Evolutionary conservation across 2,113 vertebrate species (phyloP).

Genomic region (Mus musculus): GRCm39 chr11:9026501-9027000

Average conservation of each 20-base stretch:
- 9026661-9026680: background rate
- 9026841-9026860: background rate
- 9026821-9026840: background rate
- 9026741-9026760: background rate
- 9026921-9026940: background rate
- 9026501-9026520: background rate
- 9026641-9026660: background rate
- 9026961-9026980: background rate
- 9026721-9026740: background rate
- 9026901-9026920: background rate
- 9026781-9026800: background rate
- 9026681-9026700: background rate
- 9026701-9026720: background rate
- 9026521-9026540: background rate
- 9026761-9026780: background rate
- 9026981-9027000: background rate
- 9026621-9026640: background rate
- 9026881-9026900: background rate
- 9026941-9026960: background rate
- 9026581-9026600: background rate
- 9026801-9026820: background rate
- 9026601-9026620: background rate
- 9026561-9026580: no score
- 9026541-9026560: accelerated
- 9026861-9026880: background rate